Conservation (phyloP, 2,797 vertebrate genomes). For the Sebastes minor region DNA sequence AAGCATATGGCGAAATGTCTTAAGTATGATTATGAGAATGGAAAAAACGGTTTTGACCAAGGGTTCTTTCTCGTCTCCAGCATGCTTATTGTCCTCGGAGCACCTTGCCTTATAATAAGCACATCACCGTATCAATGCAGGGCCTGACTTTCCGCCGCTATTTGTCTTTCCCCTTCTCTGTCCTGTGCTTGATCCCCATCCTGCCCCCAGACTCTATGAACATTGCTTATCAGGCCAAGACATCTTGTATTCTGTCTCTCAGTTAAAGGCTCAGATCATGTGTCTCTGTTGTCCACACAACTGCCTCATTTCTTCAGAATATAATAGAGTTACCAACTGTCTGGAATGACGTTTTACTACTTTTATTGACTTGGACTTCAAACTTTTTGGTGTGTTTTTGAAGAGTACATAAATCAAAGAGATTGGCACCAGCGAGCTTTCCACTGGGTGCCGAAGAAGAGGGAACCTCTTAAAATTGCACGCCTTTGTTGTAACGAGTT, state of each 20-base stretch:
- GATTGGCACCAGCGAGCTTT: slow-evolving; percentile 60
- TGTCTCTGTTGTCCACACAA: slow-evolving; percentile 55
- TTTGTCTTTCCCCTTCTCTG: slow-evolving; percentile 21
- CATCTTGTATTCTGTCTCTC: slow-evolving; percentile 16
- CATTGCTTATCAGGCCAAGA: slow-evolving; percentile 42
- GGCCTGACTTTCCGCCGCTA: slow-evolving; percentile 11
- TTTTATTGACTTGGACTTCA: slow-evolving; percentile 71
- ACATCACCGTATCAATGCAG: slow-evolving; percentile 41
- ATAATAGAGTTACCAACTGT: slow-evolving; percentile 69
- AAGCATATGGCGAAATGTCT: slow-evolving; percentile 13
- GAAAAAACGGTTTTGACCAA: slow-evolving; percentile 13
- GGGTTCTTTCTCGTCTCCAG: slow-evolving; percentile 12
- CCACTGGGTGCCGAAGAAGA: slow-evolving; percentile 52
- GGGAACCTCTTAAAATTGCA: slow-evolving; percentile 56
- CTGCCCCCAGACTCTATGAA: slow-evolving; percentile 15
- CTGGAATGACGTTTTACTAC: slow-evolving; percentile 61
- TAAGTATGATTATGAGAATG: slow-evolving; percentile 13
- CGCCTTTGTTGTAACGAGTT: slow-evolving; percentile 57
- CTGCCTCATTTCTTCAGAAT: slow-evolving; percentile 57
- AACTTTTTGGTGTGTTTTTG: slow-evolving; percentile 56
- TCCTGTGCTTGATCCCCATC: background rate
- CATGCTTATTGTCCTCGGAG: slow-evolving; percentile 44
- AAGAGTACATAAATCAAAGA: slow-evolving; percentile 71
- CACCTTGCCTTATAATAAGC: slow-evolving; percentile 51
- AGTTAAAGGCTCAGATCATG: slow-evolving; percentile 25